Percentiles rank a stretch among this genome's conserved stretches.
These are phyloP conservation scores for Hipposideros armiger DNA, from an alignment of 2,113 vertebrate genomes.

Conservation along the genomic window DNA sequence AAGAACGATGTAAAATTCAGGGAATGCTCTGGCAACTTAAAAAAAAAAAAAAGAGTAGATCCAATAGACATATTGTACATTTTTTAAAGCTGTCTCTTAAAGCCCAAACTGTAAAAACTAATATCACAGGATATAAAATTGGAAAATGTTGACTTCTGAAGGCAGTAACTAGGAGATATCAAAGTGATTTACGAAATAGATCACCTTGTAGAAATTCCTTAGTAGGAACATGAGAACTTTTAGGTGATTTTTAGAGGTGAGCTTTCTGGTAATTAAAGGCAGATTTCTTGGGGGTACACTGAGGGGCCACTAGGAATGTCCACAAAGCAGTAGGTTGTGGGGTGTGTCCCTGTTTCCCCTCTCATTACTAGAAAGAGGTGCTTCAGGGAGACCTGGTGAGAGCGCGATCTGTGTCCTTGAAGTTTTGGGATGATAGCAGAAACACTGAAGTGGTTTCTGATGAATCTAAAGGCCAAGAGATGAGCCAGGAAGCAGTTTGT, in stretches of 20 bases:
- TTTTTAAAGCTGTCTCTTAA: slow-evolving; percentile 12
- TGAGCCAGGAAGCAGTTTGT: not conserved
- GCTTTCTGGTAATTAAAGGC: not conserved
- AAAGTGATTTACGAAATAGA: slow-evolving; percentile 32
- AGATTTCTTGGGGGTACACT: not conserved
- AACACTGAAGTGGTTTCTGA: not conserved
- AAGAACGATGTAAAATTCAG: slow-evolving; percentile 3
- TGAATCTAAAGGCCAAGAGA: not conserved
- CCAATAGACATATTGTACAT: not conserved
- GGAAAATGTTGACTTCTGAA: not conserved
- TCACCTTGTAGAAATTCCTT: slow-evolving; percentile 10
- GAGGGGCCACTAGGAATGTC: not conserved
- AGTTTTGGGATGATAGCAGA: not conserved
- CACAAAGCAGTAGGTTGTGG: not conserved
- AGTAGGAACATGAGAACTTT: not conserved
- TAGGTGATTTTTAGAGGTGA: not conserved
- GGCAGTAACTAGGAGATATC: not conserved
- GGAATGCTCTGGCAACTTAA: not conserved
- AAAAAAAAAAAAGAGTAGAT: not conserved
- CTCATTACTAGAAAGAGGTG: not conserved
- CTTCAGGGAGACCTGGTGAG: not conserved
- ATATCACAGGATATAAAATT: not conserved
- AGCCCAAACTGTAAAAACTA: not conserved
- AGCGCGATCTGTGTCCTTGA: not conserved
- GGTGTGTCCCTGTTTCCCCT: not conserved